Percentiles rank a stretch among this genome's conserved stretches.
Evolutionary conservation across 2,797 vertebrate species (phyloP).

Genomic region (Falco cherrug): DNA sequence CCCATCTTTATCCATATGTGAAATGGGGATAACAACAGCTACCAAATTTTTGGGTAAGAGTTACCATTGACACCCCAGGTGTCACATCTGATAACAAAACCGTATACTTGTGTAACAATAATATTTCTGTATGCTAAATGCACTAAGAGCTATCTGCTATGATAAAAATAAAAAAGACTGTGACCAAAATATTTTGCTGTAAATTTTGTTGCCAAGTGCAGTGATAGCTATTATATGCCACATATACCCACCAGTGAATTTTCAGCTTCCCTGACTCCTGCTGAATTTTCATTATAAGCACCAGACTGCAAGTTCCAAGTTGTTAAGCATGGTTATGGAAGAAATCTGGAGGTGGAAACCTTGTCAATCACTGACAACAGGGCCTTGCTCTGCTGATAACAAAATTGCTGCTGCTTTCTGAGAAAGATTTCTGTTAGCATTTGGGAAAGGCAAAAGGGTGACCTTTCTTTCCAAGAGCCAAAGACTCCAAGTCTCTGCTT

Average conservation of each 20-base stretch:
- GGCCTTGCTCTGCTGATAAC: conserved; percentile 44
- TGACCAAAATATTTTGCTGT: background rate
- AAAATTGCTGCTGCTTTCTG: conserved; percentile 29
- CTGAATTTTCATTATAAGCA: conserved; percentile 25
- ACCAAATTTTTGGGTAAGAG: background rate
- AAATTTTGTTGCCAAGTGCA: background rate
- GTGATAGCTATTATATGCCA: background rate
- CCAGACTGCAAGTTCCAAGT: background rate
- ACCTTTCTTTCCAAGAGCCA: conserved; percentile 46
- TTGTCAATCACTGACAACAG: conserved; percentile 51
- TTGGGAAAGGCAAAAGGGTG: conserved; percentile 32
- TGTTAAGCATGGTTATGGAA: conserved; percentile 34
- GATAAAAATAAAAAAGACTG: background rate
- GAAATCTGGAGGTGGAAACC: conserved; percentile 49
- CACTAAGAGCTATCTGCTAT: background rate
- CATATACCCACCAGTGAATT: background rate
- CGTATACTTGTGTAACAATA: background rate
- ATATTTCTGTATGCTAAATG: background rate
- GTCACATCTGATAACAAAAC: background rate
- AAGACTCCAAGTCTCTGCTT: conserved; percentile 18
- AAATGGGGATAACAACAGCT: background rate
- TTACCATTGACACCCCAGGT: background rate
- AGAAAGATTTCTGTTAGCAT: conserved; percentile 45
- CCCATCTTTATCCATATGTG: background rate
- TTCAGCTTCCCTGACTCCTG: conserved; percentile 4